Evolutionary conservation across 2,797 vertebrate species (phyloP), one percentile per base, ranked within the genome.

Genomic region (Scleropages formosus): DNA sequence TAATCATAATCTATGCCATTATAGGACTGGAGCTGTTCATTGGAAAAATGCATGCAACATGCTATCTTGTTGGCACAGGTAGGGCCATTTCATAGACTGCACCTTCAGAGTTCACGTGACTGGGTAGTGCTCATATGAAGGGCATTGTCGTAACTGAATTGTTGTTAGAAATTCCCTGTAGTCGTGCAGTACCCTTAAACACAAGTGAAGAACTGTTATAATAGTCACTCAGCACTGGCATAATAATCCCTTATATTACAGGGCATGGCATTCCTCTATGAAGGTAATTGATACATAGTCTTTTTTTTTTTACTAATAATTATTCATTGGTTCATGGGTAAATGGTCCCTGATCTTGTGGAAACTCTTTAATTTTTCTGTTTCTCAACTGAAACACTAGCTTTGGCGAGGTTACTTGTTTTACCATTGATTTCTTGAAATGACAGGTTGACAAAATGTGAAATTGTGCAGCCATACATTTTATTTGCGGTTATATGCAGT

Each of bases 1-100:
- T 99, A 88, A 99, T 99, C 89, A 98, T 99, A 92, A 99, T 99
- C 93, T 99, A 99, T 91, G 97, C 97, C 92, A 98, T 99, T 91
- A 98, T 99, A 83, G 97, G 97, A 92, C 93, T 99, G 92, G 97
- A 99, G 93, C 96, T 99, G 92, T 99, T 99, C 93, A 96, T 98
- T 80, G 97, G 97, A 84, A 99, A 99, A 95, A 98, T 99, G 97
- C 96, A 99, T 85, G 96, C 96, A 84, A 95, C 96, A 80, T 99
- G 97, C 93, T 98, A 89, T 84, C 84, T 94, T 83, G 81, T 89
- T 78, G 94, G 95, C 84, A 78, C 95, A 92, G 95, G 97, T 98
- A 86, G 82, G 91, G 31, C 31, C 31, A 6, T 39, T 39, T 39
- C 2, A 2, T 39, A 39, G 31, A 31, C n/a, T n/a, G n/a, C n/a